Evolutionary conservation across 2,888 invertebrate genomes (phyloP), one percentile per base, ranked within the genome.

Genomic region (Myopa testacea): DNA sequence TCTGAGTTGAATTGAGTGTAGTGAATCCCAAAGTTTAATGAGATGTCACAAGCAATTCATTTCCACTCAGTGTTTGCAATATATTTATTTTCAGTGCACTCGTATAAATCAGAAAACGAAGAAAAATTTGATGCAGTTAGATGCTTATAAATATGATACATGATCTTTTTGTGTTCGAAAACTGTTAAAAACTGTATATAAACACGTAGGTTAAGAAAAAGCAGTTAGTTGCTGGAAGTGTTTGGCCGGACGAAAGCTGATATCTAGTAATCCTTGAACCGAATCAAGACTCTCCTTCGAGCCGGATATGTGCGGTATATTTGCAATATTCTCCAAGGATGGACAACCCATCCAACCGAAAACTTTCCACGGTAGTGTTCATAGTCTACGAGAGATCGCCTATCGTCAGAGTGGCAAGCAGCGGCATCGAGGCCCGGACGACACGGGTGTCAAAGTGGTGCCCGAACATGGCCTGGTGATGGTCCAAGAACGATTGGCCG

Each of bases 371-470:
- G 85, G 83, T 38, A 79, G 84, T 38, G 70, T 81, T 19, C 86
- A 87, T 75, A 84, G 79, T n/a, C 80, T 88, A 62, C 83, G 89
- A 3, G 88, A 89, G 82, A 82, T 89, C 79, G 89, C 85, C 4
- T 89, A 87, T 67, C 84, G 87, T 3, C 88, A 88, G 80, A 89
- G 89, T 67, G 84, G 85, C 10, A 84, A 82, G 62, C 89, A 89
- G 78, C 81, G 89, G 4, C 89, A 89, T 82, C 87, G 89, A 0
- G 89, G 89, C 0, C 89, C 89, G 0, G 89, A 89, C 71, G 84
- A 88, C 40, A 89, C 89, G 0, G 89, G 89, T 5, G 84, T 89
- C 0, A 82, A 83, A 40, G 69, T 85, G 5, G 71, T 88, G 0
- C 79, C 84, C 4, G 86, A 87, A 0, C 83, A 88, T 7, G 88